Base-by-base conservation (phyloP, 53 echinoderm and acorn worm genomes). In the Zoroaster sp. region DNA sequence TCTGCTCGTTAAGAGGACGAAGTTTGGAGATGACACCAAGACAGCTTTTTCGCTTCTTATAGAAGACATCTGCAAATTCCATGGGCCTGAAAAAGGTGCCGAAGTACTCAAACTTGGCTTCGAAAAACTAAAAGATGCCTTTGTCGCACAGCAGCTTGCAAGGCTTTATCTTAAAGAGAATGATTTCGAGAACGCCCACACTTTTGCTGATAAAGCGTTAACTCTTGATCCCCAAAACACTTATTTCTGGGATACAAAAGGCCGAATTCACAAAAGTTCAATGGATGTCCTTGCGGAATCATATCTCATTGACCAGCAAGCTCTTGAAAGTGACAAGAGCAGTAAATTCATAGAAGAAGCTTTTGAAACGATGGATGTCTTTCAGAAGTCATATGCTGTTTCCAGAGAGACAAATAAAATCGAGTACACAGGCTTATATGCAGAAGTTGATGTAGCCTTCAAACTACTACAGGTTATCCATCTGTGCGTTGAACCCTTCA, bases 191-290 rank as follows among this genome's bases (percentile, higher is more conserved):
- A 44, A 75, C 39, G 96, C 96, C 5, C 66, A 74, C 20, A 18
- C 38, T 13, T 90, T 54, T 31, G 91, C 89, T 39, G 87, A 93
- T 8, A 80, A 66, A 34, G 91, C 91, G 0, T 36, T 95, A 12
- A 39, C 74, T 2, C 40, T 89, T 12, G 33, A 73, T 2, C 30
- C n/a, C 28, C 66, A 87, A 20, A 93, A 90, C 23, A 63, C 90
- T 20, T 93, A 75, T 59, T 73, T 93, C 0, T 93, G 79, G 87
- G 93, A 93, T 77, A 95, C 95, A 41, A 91, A 93, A 40, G 95
- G 93, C 23, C 66, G 88, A 37, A 83, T 95, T 18, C 72, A 49
- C 23, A 55, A 44, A n/a, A 47, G 30, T 54, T 18, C 30, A 17
- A 52, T 90, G 87, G 65, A 59, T 2, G n/a, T 21, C 9, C 28